Conservation (phyloP, 2,888 invertebrate genomes). For the Oxyteleia sp. region DNA sequence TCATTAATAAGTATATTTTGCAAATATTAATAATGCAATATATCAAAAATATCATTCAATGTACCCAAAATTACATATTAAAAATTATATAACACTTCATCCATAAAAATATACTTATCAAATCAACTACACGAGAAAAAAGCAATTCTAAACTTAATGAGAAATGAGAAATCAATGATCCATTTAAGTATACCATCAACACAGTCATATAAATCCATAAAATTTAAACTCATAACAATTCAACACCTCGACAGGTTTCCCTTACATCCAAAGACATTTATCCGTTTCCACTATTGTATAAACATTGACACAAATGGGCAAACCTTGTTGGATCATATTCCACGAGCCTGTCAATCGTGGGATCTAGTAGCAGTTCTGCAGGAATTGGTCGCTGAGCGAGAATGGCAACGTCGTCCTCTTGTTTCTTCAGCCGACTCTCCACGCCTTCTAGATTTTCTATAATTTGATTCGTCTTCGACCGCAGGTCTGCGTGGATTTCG, state of each 20-base stretch:
- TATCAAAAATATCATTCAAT: too few relatives aligned
- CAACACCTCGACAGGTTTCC: not conserved
- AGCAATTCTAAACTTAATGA: too few relatives aligned
- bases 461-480: conserved; percentile 94
- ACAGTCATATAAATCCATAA: too few relatives aligned
- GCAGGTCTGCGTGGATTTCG: conserved; percentile 94
- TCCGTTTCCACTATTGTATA: conserved; percentile 34
- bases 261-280: conserved; percentile 2
- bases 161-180: too few relatives aligned
- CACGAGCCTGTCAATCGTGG: conserved; percentile 93
- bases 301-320: conserved; percentile 77
- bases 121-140: too few relatives aligned
- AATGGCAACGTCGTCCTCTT: conserved; percentile 94
- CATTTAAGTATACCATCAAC: too few relatives aligned
- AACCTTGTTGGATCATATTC: conserved; percentile 93
- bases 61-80: too few relatives aligned
- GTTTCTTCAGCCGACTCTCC: conserved; percentile 94
- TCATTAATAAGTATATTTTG: too few relatives aligned
- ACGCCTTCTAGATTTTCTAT: conserved; percentile 96
- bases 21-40: too few relatives aligned
- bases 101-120: too few relatives aligned
- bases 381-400: conserved; percentile 93
- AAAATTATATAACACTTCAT: too few relatives aligned
- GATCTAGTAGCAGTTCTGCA: conserved; percentile 92
- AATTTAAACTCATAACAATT: too few relatives aligned